These are phyloP conservation scores for Venustaconcha ellipsiformis DNA, from an alignment of 1,140 invertebrate species.

Conservation along the genomic window DNA sequence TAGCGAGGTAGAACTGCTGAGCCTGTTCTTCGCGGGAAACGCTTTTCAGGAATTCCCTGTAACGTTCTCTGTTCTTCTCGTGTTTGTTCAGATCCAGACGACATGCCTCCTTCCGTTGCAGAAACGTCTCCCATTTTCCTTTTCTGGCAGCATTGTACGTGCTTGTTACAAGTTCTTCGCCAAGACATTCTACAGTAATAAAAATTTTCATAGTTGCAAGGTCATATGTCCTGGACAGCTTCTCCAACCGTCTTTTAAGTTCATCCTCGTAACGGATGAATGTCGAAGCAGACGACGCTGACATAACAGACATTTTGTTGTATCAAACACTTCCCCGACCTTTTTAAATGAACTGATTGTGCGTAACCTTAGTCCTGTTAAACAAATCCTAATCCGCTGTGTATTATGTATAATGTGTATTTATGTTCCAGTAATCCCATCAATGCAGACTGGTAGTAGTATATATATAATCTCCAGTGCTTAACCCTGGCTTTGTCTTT, in stretches of 20 bases:
- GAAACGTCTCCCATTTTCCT: slow-evolving; percentile 50
- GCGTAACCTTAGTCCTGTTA: no score
- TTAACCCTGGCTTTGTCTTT: no score
- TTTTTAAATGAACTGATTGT: no score
- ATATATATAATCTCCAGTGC: no score
- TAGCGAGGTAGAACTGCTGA: slow-evolving; percentile 46
- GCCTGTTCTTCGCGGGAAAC: slow-evolving; percentile 52
- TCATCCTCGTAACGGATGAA: slow-evolving; percentile 49
- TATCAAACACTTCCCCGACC: no score
- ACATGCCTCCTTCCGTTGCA: slow-evolving; percentile 52
- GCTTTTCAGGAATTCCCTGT: slow-evolving; percentile 48
- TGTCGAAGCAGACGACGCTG: slow-evolving; percentile 31
- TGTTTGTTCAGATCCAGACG: slow-evolving; percentile 54
- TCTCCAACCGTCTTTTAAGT: slow-evolving; percentile 49
- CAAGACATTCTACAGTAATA: slow-evolving; percentile 55
- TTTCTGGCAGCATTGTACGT: slow-evolving; percentile 42
- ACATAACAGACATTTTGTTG: slow-evolving; percentile 8
- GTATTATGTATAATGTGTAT: no score
- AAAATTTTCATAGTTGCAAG: slow-evolving; percentile 62
- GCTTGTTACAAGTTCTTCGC: slow-evolving; percentile 50
- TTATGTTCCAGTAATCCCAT: no score
- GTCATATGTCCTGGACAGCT: slow-evolving; percentile 55
- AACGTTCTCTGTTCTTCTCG: slow-evolving; percentile 48
- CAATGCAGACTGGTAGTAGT: no score
- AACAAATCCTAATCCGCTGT: no score